phyloP scores from a whole-genome alignment of 2,113 vertebrate species.

The Beaufortia kweichowensis region DNA sequence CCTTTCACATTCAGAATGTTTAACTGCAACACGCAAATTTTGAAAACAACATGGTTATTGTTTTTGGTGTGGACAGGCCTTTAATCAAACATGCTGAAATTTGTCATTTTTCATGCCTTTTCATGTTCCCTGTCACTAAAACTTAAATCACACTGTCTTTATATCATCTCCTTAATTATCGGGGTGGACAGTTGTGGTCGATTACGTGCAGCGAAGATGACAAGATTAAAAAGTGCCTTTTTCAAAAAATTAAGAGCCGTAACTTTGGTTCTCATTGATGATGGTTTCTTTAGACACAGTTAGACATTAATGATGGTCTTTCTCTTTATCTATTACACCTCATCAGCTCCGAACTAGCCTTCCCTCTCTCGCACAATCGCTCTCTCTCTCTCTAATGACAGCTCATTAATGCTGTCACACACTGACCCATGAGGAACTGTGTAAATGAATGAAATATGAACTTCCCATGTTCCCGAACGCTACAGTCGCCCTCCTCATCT shows the following conservation, averaged over 20 bases:
- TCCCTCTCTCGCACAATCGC: constrained; percentile 63
- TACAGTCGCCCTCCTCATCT: constrained; percentile 52
- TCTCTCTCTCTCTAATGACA: constrained; percentile 71
- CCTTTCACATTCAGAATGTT: too few relatives aligned
- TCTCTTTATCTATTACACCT: constrained; percentile 73
- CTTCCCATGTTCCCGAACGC: constrained; percentile 63
- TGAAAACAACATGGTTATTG: too few relatives aligned
- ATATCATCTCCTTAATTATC: constrained; percentile 58
- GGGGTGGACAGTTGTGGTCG: constrained; percentile 42
- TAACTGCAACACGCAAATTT: too few relatives aligned
- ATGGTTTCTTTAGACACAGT: constrained; percentile 74
- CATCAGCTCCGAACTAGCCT: constrained; percentile 65
- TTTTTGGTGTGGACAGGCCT: too few relatives aligned
- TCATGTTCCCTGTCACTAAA: constrained; percentile 5
- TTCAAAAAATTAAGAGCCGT: constrained; percentile 59
- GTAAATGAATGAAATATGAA: constrained; percentile 74
- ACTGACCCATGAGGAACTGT: constrained; percentile 66
- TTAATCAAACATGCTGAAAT: too few relatives aligned
- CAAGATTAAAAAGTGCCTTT: constrained; percentile 55
- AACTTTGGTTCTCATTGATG: constrained; percentile 62
- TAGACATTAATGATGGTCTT: constrained; percentile 70
- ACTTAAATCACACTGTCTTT: constrained; percentile 43
- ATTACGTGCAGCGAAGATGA: constrained; percentile 44
- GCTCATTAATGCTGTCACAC: constrained; percentile 70
- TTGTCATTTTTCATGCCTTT: constrained; percentile 8